A percentile compares a stretch with the other conserved stretches of the same genome.
Evolutionary conservation across 53 echinoderm and acorn worm species (phyloP).

Genomic region (Antedon mediterranea): DNA sequence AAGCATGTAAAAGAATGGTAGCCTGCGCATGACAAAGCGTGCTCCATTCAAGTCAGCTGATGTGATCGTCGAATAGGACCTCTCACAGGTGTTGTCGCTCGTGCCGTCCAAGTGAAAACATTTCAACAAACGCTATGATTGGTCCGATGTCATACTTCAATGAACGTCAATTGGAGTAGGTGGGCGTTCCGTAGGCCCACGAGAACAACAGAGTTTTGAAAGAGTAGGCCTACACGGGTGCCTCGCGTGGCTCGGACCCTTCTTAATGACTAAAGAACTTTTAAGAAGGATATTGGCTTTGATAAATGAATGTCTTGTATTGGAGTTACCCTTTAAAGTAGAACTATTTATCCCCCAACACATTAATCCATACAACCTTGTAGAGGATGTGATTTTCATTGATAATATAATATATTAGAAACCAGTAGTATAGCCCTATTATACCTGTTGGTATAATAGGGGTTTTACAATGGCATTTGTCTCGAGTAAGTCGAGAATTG

Average conservation of each 20-base stretch:
- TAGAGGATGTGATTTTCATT: background rate
- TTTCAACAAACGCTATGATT: background rate
- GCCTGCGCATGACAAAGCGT: background rate
- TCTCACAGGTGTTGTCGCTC: background rate
- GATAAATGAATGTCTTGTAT: background rate
- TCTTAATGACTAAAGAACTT: background rate
- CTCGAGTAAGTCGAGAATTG: too few relatives aligned
- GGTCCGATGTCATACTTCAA: background rate
- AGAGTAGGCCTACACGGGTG: background rate
- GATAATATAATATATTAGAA: background rate
- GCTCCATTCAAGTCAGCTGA: background rate
- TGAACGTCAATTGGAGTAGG: background rate
- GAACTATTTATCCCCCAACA: background rate
- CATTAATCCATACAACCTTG: background rate
- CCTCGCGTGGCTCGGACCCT: background rate
- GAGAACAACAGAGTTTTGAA: background rate
- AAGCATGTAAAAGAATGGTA: background rate
- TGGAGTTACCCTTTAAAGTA: background rate
- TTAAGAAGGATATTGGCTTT: background rate
- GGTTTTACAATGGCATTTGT: too few relatives aligned
- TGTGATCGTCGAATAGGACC: background rate
- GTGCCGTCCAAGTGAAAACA: background rate
- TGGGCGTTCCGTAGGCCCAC: background rate
- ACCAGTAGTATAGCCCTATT: background rate
- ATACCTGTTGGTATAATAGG: background rate